Evolutionary conservation across 37 sponge, comb jelly and placozoan genomes (phyloP).

Genomic region (Cliona cf. orientalis): DNA sequence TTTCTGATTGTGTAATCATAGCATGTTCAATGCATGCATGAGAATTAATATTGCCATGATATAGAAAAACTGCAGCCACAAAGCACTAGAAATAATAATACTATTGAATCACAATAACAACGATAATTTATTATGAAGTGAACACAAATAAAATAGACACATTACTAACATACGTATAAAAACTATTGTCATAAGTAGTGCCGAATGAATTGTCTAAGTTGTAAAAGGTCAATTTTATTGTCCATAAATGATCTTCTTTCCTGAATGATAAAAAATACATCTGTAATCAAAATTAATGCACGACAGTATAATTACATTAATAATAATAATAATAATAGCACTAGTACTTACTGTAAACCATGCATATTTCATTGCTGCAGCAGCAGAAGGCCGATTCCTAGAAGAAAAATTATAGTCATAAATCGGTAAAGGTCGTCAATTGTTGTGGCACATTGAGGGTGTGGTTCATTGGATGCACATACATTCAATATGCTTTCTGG

Average conservation of each 20-base stretch:
- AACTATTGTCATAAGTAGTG: neutral
- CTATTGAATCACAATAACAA: too few species aligned
- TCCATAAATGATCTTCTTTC: neutral
- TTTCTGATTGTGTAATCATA: too few species aligned
- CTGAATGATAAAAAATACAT: neutral
- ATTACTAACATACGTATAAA: neutral
- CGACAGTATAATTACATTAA: neutral
- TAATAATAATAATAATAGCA: neutral
- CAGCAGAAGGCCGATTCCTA: conserved; percentile 39
- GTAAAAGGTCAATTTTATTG: conserved; percentile 3
- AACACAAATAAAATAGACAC: neutral
- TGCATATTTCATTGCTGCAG: neutral
- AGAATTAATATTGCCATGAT: neutral
- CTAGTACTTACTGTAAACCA: conserved; percentile 44
- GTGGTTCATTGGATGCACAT: too few species aligned
- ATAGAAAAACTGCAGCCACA: neutral
- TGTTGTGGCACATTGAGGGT: too few species aligned
- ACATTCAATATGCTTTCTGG: too few species aligned
- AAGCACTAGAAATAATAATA: neutral
- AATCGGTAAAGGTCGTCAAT: neutral
- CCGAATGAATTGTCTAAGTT: conserved; percentile 5
- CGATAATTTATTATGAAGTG: neutral
- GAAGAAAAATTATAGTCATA: neutral
- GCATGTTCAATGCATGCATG: too few species aligned
- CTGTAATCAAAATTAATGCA: neutral